Conservation (phyloP, 2,888 invertebrate species). For the Dryocosmus kuriphilus region DNA sequence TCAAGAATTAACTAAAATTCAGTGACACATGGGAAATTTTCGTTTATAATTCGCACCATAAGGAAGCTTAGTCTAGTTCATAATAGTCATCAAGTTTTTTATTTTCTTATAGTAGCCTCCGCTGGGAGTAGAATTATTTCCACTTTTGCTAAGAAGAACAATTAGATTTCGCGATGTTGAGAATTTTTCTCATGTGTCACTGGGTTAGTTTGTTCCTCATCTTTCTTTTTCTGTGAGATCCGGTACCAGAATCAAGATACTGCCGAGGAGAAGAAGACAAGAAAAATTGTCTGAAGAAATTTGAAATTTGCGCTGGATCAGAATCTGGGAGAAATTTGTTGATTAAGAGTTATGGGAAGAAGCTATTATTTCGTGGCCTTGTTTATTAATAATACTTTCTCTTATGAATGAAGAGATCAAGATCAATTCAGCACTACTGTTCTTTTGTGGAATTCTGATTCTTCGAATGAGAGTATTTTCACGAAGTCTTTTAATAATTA, state of each 20-base stretch:
- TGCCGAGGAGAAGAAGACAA: not conserved
- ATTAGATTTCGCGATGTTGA: slow-evolving; percentile 36
- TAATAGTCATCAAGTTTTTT: slow-evolving; percentile 2
- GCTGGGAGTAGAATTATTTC: slow-evolving; percentile 33
- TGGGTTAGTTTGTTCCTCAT: slow-evolving; percentile 49
- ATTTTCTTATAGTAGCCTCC: slow-evolving; percentile 7
- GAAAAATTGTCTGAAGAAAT: slow-evolving; percentile 7
- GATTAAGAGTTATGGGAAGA: slow-evolving; percentile 18
- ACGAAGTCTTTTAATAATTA: not conserved
- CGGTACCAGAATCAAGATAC: not conserved
- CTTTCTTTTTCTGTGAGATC: not conserved
- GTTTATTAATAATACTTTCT: slow-evolving; percentile 11
- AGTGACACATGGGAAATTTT: slow-evolving; percentile 43
- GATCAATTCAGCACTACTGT: not conserved
- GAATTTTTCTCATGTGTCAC: slow-evolving; percentile 58
- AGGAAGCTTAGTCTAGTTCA: not conserved
- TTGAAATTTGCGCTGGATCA: not conserved
- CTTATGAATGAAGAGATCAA: not conserved
- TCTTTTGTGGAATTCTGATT: slow-evolving; percentile 3
- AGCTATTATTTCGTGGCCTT: not conserved
- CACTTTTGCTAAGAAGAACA: slow-evolving; percentile 33
- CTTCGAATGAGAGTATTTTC: not conserved
- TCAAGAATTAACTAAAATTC: slow-evolving; percentile 1
- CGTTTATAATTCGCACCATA: slow-evolving; percentile 14
- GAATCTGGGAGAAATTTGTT: slow-evolving; percentile 4